These are phyloP conservation scores for Alces alces DNA, from an alignment of 2,113 vertebrate genomes.

Conservation along the genomic window DNA sequence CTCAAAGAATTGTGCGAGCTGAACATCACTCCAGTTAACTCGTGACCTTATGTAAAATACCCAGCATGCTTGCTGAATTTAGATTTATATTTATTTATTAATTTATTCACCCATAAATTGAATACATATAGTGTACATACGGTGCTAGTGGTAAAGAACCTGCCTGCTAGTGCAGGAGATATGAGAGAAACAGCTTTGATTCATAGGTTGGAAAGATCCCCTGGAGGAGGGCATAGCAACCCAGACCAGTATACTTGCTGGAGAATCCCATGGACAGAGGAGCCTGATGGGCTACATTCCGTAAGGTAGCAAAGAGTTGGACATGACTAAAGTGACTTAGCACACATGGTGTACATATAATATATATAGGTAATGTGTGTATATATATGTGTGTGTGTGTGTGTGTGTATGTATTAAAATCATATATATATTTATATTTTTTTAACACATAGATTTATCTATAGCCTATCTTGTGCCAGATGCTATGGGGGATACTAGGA, in stretches of 20 bases:
- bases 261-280: neutral
- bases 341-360: neutral
- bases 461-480: neutral
- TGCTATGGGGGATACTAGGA: neutral
- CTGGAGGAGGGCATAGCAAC: neutral
- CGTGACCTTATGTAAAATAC: neutral
- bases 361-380: too few relatives aligned
- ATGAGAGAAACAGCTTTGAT: neutral
- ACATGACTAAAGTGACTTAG: neutral
- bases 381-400: too few relatives aligned
- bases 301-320: neutral
- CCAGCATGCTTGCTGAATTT: neutral
- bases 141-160: neutral
- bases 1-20: neutral
- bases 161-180: neutral
- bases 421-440: neutral
- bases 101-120: neutral
- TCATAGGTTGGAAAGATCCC: neutral
- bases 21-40: neutral
- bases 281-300: neutral
- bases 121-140: neutral
- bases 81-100: neutral
- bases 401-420: too few relatives aligned
- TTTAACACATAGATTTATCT: neutral
- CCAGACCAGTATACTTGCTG: neutral